Percentiles rank a stretch among this genome's conserved stretches.
Conservation (phyloP, 2,113 vertebrate species). For the Corythornis cristatus region DNA sequence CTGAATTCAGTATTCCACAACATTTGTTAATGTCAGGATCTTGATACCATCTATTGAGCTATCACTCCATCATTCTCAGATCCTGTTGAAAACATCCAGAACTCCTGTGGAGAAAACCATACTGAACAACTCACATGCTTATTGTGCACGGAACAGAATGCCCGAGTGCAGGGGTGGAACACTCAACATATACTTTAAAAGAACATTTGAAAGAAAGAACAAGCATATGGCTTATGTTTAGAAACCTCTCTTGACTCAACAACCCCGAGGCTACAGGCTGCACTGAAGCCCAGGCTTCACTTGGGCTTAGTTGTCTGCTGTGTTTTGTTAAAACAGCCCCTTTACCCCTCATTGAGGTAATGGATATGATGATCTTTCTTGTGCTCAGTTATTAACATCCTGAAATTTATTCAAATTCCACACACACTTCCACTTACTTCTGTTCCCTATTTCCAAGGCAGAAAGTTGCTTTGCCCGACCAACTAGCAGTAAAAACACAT, state of each 20-base stretch:
- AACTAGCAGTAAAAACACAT: not conserved
- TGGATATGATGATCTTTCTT: not conserved
- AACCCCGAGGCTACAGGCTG: conserved; percentile 10
- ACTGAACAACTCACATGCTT: not conserved
- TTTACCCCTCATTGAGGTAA: not conserved
- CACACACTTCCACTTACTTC: not conserved
- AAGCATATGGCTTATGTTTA: conserved; percentile 59
- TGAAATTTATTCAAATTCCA: not conserved
- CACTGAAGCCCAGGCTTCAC: not conserved
- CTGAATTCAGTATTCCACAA: not conserved
- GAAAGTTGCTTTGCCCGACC: not conserved
- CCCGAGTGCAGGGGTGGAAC: not conserved
- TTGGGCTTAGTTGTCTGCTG: not conserved
- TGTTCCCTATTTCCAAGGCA: not conserved
- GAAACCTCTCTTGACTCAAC: not conserved
- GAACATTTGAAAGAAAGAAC: not conserved
- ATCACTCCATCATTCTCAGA: not conserved
- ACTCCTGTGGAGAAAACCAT: not conserved
- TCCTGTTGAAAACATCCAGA: not conserved
- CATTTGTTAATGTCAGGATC: not conserved
- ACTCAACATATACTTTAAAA: not conserved
- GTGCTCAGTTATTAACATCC: not conserved
- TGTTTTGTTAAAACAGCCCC: not conserved
- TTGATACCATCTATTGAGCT: not conserved
- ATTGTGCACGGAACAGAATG: not conserved